phyloP scores from a whole-genome alignment of 2,888 invertebrate species.

The Spialia ferax region DNA sequence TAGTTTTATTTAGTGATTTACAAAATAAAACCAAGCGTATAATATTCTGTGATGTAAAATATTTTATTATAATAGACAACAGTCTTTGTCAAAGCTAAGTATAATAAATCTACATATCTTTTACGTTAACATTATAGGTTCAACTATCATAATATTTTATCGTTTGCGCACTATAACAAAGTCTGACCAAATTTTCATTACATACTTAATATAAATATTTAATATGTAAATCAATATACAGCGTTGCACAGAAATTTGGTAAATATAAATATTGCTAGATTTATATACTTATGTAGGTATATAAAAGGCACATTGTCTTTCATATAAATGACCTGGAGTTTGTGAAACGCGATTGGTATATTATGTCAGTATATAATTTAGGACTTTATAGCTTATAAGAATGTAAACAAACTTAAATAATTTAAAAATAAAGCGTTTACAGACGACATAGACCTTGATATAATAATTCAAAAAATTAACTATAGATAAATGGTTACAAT shows the following conservation, averaged over 20 bases:
- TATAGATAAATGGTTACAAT: neutral
- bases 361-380: slow-evolving; percentile 1
- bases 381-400: neutral
- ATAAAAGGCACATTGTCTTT: slow-evolving; percentile 37
- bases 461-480: neutral
- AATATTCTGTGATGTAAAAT: slow-evolving; percentile 57
- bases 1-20: slow-evolving; percentile 8
- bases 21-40: neutral
- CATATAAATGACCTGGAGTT: slow-evolving; percentile 17
- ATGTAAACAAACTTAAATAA: neutral
- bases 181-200: slow-evolving; percentile 8
- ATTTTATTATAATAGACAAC: slow-evolving; percentile 62
- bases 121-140: slow-evolving; percentile 29
- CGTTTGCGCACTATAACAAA: slow-evolving; percentile 27
- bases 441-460: neutral
- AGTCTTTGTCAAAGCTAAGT: slow-evolving; percentile 63
- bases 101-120: slow-evolving; percentile 38
- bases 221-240: slow-evolving; percentile 44
- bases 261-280: slow-evolving; percentile 40
- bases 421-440: neutral
- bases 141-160: slow-evolving; percentile 13
- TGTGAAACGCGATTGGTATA: slow-evolving; percentile 2
- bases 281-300: slow-evolving; percentile 37
- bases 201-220: slow-evolving; percentile 49
- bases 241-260: slow-evolving; percentile 38